phyloP scores from a whole-genome alignment of 1,140 invertebrate genomes.

The Caerostris darwini region DNA sequence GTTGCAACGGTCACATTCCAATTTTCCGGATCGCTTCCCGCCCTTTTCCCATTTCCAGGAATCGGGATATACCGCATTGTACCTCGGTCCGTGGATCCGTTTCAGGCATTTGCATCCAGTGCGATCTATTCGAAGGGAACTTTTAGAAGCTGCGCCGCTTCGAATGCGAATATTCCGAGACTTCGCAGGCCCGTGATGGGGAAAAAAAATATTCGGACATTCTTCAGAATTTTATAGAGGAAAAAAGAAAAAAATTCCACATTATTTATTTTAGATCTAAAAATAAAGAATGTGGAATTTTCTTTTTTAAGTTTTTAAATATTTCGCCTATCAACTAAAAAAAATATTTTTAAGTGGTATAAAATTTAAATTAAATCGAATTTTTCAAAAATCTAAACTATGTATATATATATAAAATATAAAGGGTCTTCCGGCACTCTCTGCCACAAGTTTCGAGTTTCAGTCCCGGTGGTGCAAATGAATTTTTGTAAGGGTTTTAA shows the following conservation, averaged over 20 bases:
- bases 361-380: too few species aligned
- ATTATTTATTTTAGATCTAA: too few species aligned
- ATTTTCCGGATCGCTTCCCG: conserved; percentile 57
- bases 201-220: not conserved
- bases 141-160: not conserved
- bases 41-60: conserved; percentile 48
- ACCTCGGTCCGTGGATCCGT: not conserved
- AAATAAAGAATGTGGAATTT: too few species aligned
- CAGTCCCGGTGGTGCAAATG: too few species aligned
- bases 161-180: not conserved
- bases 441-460: too few species aligned
- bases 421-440: too few species aligned
- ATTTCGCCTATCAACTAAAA: too few species aligned
- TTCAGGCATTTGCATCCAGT: not conserved
- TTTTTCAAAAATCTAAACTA: too few species aligned
- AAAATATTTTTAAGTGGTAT: too few species aligned
- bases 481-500: too few species aligned
- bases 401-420: too few species aligned
- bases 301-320: too few species aligned
- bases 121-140: not conserved
- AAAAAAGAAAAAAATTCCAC: not conserved
- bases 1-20: conserved; percentile 35
- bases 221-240: not conserved
- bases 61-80: not conserved
- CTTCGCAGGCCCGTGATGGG: not conserved